phyloP scores from a whole-genome alignment of 1,140 invertebrate species.

The Zaprionus ornatus region DNA sequence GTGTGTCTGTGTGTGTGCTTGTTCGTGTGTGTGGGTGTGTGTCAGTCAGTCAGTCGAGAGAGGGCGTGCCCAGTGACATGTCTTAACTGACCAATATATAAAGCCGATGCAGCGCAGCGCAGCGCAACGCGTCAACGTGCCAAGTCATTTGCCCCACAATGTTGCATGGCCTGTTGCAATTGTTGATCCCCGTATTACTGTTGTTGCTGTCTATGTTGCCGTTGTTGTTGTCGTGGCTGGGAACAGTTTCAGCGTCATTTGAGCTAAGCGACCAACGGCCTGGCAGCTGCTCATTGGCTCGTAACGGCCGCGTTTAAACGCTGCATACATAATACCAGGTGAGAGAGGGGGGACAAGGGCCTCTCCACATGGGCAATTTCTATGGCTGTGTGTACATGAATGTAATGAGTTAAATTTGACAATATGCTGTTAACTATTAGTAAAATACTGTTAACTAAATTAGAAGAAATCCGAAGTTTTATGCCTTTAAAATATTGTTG shows the following conservation, averaged over 20 bases:
- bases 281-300: conserved; percentile 44
- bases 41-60: conserved; percentile 14
- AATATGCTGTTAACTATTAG: too few relatives aligned
- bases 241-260: conserved; percentile 24
- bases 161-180: conserved; percentile 23
- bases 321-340: not conserved
- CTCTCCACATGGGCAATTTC: not conserved
- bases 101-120: conserved; percentile 53
- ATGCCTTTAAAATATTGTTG: too few relatives aligned
- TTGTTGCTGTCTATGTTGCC: not conserved
- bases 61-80: conserved; percentile 75
- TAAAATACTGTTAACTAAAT: too few relatives aligned
- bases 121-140: conserved; percentile 50
- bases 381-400: not conserved
- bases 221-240: conserved; percentile 20
- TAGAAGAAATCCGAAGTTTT: too few relatives aligned
- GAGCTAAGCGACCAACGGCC: conserved; percentile 5
- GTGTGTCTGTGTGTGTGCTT: not conserved
- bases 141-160: conserved; percentile 58
- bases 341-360: not conserved
- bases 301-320: conserved; percentile 17
- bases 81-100: conserved; percentile 76
- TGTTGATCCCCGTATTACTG: not conserved
- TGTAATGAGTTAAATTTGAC: too few relatives aligned
- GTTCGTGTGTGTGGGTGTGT: not conserved